phyloP scores from a whole-genome alignment of 2,888 invertebrate species.

The Rotaria socialis region DNA sequence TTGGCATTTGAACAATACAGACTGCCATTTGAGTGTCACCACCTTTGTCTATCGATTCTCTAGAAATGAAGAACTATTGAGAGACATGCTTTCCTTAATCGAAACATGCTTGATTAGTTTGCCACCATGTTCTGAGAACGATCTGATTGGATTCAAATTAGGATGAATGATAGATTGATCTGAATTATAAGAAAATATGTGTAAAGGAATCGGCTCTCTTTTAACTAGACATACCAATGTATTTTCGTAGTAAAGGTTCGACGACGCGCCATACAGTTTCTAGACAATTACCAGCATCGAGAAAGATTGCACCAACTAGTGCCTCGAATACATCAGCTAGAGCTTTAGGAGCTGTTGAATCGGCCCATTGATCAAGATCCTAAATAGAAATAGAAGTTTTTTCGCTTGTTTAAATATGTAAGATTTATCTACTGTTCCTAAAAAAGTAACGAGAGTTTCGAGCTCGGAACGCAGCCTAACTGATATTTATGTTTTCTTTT shows the following conservation, averaged over 20 bases:
- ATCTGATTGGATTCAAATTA: conserved; percentile 16
- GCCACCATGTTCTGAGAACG: background rate
- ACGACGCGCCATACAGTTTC: conserved; percentile 41
- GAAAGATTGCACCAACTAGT: conserved; percentile 43
- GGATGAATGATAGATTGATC: background rate
- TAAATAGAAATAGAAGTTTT: background rate
- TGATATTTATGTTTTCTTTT: too few species aligned
- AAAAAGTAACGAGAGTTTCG: too few species aligned
- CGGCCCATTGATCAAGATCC: background rate
- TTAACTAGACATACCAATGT: background rate
- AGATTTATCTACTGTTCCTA: too few species aligned
- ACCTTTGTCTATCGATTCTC: background rate
- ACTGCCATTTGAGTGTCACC: background rate
- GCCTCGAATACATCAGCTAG: conserved; percentile 46
- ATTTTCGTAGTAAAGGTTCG: conserved; percentile 37
- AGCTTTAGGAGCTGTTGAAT: conserved; percentile 40
- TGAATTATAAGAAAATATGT: background rate
- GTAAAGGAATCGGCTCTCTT: background rate
- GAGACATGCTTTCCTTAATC: background rate
- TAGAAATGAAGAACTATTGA: background rate
- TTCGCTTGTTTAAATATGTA: too few species aligned
- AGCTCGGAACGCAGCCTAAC: too few species aligned
- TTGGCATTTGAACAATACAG: background rate
- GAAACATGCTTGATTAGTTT: background rate
- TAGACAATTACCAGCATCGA: conserved; percentile 38